Percentiles rank a stretch among this genome's conserved stretches.
phyloP scores from a whole-genome alignment of 2,888 invertebrate genomes.

The Netelia melanura region DNA sequence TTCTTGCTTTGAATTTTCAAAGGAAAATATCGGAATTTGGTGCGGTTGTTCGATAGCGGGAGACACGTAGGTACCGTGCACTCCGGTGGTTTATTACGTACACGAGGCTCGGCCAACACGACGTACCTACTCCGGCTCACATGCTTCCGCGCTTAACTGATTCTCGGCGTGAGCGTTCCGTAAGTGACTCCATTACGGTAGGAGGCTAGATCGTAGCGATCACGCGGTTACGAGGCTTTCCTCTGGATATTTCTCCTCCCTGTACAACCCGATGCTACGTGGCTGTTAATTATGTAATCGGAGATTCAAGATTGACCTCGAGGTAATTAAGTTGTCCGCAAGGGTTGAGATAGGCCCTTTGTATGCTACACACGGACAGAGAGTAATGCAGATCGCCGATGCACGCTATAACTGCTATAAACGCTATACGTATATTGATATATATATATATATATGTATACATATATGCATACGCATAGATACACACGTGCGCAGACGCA shows the following conservation, averaged over 20 bases:
- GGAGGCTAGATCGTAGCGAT: conserved; percentile 43
- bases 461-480: background rate
- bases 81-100: conserved; percentile 52
- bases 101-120: conserved; percentile 27
- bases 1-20: too few relatives aligned
- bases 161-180: conserved; percentile 51
- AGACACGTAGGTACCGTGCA: conserved; percentile 1
- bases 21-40: background rate
- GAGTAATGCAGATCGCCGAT: conserved; percentile 56
- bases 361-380: conserved; percentile 47
- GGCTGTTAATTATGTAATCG: conserved; percentile 69
- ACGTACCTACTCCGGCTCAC: background rate
- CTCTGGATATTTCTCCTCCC: conserved; percentile 40
- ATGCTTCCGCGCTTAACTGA: conserved; percentile 62
- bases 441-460: background rate
- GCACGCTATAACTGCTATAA: background rate
- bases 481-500: background rate
- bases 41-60: background rate
- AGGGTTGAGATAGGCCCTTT: conserved; percentile 63
- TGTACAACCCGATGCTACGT: conserved; percentile 13
- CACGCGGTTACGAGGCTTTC: conserved; percentile 46
- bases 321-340: conserved; percentile 70
- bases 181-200: conserved; percentile 57
- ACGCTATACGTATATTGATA: background rate
- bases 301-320: conserved; percentile 65